phyloP scores from a whole-genome alignment of 2,113 vertebrate genomes.

The Callospermophilus lateralis region DNA sequence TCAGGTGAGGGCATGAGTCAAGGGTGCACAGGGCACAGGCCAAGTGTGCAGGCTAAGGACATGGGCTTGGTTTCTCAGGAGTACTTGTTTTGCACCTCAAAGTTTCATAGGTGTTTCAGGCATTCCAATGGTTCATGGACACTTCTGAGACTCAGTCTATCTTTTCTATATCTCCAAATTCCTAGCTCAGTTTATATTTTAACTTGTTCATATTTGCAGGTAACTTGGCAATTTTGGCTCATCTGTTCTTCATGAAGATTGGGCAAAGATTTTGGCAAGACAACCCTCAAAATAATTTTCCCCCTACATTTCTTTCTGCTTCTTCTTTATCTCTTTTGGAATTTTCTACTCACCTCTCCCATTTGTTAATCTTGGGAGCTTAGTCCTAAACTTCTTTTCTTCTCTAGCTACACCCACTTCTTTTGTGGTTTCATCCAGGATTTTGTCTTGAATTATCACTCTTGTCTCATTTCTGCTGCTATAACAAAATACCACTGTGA shows the following conservation, averaged over 20 bases:
- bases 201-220: background rate
- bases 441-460: slow-evolving; percentile 27
- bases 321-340: slow-evolving; percentile 6
- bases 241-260: background rate
- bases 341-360: background rate
- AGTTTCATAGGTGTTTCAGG: too few species aligned
- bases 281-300: background rate
- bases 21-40: too few species aligned
- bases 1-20: too few species aligned
- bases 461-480: background rate
- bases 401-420: background rate
- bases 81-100: too few species aligned
- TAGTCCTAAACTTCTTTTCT: slow-evolving; percentile 27
- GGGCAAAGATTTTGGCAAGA: background rate
- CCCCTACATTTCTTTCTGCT: background rate
- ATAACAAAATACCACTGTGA: background rate
- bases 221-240: background rate
- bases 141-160: too few species aligned
- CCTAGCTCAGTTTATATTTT: background rate
- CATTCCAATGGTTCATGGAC: too few species aligned
- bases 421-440: slow-evolving; percentile 14
- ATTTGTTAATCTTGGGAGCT: background rate
- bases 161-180: too few species aligned
- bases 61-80: too few species aligned
- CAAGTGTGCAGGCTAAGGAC: too few species aligned